phyloP scores from a whole-genome alignment of 2,888 invertebrate species.

The Endotricha flammealis region DNA sequence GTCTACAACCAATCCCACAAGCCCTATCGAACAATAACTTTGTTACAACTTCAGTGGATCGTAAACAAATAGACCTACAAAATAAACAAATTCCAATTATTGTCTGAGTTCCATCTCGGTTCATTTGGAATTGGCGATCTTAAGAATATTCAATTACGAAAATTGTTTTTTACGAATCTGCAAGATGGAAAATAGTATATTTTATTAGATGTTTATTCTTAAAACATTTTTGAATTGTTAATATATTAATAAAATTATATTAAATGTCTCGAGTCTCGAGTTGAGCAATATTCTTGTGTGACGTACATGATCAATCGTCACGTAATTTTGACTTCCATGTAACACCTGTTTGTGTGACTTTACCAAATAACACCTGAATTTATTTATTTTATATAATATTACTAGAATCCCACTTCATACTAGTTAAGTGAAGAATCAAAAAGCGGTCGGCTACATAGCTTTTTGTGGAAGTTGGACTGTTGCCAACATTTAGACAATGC shows the following conservation, averaged over 20 bases:
- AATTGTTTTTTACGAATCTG: too few species aligned
- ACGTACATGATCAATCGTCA: too few species aligned
- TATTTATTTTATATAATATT: too few species aligned
- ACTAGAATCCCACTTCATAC: not conserved
- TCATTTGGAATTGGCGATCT: constrained; percentile 19
- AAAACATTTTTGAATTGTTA: not conserved
- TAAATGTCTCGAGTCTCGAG: too few species aligned
- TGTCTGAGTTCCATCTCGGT: constrained; percentile 23
- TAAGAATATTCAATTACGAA: not conserved
- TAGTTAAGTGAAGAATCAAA: constrained; percentile 11
- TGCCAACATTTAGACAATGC: constrained; percentile 47
- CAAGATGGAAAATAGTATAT: not conserved
- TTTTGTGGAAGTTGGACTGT: constrained; percentile 40
- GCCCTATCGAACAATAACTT: constrained; percentile 40
- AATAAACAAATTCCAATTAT: constrained; percentile 32
- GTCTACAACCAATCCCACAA: too few species aligned
- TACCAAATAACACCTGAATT: too few species aligned
- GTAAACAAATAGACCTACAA: constrained; percentile 39
- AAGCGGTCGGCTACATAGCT: constrained; percentile 19
- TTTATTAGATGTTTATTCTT: too few species aligned
- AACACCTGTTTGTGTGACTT: too few species aligned
- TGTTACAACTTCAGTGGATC: constrained; percentile 30
- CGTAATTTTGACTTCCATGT: too few species aligned
- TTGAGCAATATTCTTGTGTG: too few species aligned
- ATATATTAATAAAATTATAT: not conserved